These are phyloP conservation scores for Charadrius vociferus DNA, from an alignment of 2,113 vertebrate genomes.

Conservation along the genomic window DNA sequence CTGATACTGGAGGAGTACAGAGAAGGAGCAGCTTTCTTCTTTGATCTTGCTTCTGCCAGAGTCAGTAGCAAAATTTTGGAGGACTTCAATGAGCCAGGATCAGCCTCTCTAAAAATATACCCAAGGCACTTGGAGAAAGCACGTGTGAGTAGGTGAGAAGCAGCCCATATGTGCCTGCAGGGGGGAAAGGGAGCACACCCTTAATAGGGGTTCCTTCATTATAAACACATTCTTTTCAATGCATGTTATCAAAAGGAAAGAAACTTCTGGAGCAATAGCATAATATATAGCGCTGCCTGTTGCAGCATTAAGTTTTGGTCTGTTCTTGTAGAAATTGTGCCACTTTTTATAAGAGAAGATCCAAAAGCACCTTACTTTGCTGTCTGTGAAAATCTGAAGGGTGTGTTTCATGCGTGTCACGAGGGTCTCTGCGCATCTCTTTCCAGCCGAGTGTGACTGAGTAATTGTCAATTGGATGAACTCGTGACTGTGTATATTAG, in stretches of 20 bases:
- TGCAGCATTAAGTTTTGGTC: background rate
- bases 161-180: background rate
- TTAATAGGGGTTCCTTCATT: background rate
- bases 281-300: background rate
- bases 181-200: background rate
- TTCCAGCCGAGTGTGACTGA: background rate
- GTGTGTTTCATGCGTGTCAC: rapidly evolving
- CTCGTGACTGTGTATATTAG: background rate
- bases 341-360: background rate
- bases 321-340: background rate
- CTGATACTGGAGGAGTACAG: background rate
- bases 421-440: background rate
- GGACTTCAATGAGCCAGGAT: background rate
- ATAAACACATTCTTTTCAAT: background rate
- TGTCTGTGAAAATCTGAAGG: background rate
- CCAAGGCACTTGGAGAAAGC: background rate
- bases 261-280: rapidly evolving
- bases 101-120: background rate
- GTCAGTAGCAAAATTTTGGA: background rate
- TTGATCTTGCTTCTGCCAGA: background rate
- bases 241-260: background rate
- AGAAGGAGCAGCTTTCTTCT: background rate
- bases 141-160: background rate
- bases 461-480: background rate
- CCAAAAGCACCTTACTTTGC: background rate